phyloP scores from a whole-genome alignment of 37 sponge, comb jelly and placozoan genomes.

The Bolinopsis microptera region DNA sequence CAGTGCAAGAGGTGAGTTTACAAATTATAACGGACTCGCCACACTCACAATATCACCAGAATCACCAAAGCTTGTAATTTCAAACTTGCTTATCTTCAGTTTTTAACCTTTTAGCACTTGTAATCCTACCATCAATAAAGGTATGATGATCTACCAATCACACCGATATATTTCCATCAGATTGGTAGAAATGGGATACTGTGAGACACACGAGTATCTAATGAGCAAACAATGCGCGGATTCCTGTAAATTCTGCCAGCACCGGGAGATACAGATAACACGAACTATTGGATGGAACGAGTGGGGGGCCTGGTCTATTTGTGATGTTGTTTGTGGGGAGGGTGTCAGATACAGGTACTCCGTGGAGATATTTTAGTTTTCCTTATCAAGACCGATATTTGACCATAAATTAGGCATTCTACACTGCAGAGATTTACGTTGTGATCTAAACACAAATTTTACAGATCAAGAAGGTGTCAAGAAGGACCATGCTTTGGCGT shows the following conservation, averaged over 20 bases:
- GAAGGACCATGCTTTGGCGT: constrained; percentile 24
- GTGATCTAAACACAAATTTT: not conserved
- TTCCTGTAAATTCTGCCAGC: not conserved
- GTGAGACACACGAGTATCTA: not conserved
- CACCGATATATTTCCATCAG: not conserved
- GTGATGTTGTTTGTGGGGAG: constrained; percentile 61
- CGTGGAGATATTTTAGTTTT: too few relatives aligned
- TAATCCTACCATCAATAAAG: not conserved
- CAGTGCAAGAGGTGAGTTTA: not conserved
- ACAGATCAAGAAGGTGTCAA: not conserved
- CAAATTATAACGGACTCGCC: too few relatives aligned
- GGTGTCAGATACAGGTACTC: constrained; percentile 48
- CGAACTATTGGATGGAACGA: constrained; percentile 12
- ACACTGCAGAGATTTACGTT: too few relatives aligned
- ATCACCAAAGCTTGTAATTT: too few relatives aligned
- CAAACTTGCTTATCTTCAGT: too few relatives aligned
- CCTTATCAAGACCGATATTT: too few relatives aligned
- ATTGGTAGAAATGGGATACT: not conserved
- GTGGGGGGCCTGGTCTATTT: constrained; percentile 55
- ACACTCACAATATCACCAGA: too few relatives aligned
- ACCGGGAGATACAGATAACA: not conserved
- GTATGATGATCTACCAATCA: too few relatives aligned
- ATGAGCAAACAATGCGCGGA: constrained; percentile 28
- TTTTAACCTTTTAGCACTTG: not conserved
- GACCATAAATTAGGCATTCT: too few relatives aligned